A percentile compares a stretch with the other conserved stretches of the same genome.
Evolutionary conservation across 2,797 vertebrate genomes (phyloP).

Genomic region (Xenentodon cancila): DNA sequence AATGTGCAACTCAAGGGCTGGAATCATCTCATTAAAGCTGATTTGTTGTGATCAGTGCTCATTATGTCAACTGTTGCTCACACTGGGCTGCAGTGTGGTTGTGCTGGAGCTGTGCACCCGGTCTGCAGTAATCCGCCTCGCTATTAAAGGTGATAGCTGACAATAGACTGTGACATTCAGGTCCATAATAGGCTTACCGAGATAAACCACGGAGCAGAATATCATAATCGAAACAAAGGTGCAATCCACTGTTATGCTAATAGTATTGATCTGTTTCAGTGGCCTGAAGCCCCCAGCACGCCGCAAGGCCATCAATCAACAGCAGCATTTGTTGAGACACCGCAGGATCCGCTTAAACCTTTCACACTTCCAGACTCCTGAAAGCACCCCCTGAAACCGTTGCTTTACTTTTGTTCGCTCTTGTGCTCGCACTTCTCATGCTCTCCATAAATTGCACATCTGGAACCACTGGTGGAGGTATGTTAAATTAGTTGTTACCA

Average conservation of each 20-base stretch:
- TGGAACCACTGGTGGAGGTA: constrained; percentile 75
- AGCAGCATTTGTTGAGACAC: constrained; percentile 51
- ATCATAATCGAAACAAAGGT: constrained; percentile 64
- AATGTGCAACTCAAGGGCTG: not conserved
- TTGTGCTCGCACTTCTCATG: constrained; percentile 41
- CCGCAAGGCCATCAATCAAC: constrained; percentile 70
- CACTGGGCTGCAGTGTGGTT: constrained; percentile 16
- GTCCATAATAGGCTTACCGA: constrained; percentile 69
- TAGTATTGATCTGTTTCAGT: constrained; percentile 64
- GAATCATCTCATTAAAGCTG: constrained; percentile 1
- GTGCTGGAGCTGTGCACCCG: constrained; percentile 45
- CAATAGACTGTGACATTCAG: constrained; percentile 57
- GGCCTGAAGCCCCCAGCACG: constrained; percentile 37
- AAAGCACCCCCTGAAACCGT: constrained; percentile 35
- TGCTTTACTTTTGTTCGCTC: constrained; percentile 43
- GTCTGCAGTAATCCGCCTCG: constrained; percentile 61
- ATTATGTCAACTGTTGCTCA: constrained; percentile 24
- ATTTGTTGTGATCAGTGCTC: constrained; percentile 17
- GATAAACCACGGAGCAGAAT: constrained; percentile 55
- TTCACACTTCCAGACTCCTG: constrained; percentile 60
- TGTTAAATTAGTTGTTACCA: constrained; percentile 68
- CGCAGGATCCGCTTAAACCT: constrained; percentile 52
- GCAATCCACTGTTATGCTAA: constrained; percentile 73
- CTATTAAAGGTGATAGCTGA: constrained; percentile 65
- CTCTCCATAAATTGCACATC: constrained; percentile 64